Percentiles rank a stretch among this genome's conserved stretches.
Conservation (phyloP, 2,113 vertebrate species). For the Empidonax alnorum region DNA sequence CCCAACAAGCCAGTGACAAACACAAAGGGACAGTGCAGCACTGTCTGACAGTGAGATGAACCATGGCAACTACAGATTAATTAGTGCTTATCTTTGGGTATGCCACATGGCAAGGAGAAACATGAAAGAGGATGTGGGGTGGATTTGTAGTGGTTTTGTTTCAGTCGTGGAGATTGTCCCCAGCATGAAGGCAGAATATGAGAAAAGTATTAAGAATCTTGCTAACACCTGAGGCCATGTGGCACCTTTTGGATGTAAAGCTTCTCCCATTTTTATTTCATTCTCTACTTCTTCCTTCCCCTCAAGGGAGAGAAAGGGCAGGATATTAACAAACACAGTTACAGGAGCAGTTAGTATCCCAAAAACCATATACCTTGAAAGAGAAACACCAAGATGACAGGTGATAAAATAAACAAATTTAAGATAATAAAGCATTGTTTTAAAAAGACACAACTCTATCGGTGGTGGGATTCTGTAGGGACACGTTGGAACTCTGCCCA, state of each 20-base stretch:
- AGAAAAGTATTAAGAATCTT: neutral
- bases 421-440: neutral
- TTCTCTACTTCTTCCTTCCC: neutral
- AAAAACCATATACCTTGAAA: neutral
- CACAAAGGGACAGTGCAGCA: neutral
- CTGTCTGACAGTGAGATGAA: neutral
- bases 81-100: neutral
- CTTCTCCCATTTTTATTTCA: neutral
- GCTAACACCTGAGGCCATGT: neutral
- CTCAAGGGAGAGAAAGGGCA: neutral
- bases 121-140: neutral
- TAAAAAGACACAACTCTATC: neutral
- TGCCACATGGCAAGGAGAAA: neutral
- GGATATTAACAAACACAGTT: neutral
- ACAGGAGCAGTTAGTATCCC: neutral
- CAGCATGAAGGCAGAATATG: neutral
- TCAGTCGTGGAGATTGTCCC: neutral
- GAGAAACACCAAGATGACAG: neutral
- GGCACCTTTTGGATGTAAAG: neutral
- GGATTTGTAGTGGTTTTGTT: neutral
- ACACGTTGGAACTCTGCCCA: neutral
- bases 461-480: neutral
- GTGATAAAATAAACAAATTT: neutral
- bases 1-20: neutral
- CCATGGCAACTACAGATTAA: neutral